phyloP scores from a whole-genome alignment of 2,797 vertebrate species.

The Scomberomorus guttatus region DNA sequence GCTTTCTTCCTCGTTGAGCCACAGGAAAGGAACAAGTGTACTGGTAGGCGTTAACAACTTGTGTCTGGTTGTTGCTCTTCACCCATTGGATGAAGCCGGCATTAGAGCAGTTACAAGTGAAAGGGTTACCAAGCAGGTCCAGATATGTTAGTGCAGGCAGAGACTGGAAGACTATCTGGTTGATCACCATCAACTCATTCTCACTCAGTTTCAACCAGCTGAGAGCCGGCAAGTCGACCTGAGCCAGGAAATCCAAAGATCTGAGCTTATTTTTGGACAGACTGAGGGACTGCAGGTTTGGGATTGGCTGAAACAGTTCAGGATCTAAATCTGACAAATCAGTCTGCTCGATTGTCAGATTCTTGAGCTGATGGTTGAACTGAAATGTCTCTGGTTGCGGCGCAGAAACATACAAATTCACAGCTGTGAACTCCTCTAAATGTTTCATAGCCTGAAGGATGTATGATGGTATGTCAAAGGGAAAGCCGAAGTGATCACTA shows the following conservation, averaged over 20 bases:
- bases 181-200: constrained; percentile 40
- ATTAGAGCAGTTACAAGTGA: constrained; percentile 77
- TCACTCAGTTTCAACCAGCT: constrained; percentile 3
- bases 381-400: neutral
- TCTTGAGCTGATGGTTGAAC: constrained; percentile 5
- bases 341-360: neutral
- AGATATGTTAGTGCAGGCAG: constrained; percentile 53
- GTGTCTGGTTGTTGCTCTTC: constrained; percentile 59
- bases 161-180: neutral
- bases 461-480: fast-evolving
- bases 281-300: constrained; percentile 42
- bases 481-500: fast-evolving
- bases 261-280: constrained; percentile 25
- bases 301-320: constrained; percentile 24
- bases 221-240: constrained; percentile 6
- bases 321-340: constrained; percentile 27
- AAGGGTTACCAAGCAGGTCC: constrained; percentile 67
- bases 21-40: constrained; percentile 53
- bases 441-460: neutral
- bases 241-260: constrained; percentile 52
- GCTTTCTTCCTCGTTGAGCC: constrained; percentile 23
- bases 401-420: neutral
- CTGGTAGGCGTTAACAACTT: constrained; percentile 52
- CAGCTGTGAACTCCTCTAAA: constrained; percentile 40
- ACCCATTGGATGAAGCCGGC: constrained; percentile 68